These are phyloP conservation scores for Cathartes aura DNA, from an alignment of 2,113 vertebrate species.

Conservation along the genomic window DNA sequence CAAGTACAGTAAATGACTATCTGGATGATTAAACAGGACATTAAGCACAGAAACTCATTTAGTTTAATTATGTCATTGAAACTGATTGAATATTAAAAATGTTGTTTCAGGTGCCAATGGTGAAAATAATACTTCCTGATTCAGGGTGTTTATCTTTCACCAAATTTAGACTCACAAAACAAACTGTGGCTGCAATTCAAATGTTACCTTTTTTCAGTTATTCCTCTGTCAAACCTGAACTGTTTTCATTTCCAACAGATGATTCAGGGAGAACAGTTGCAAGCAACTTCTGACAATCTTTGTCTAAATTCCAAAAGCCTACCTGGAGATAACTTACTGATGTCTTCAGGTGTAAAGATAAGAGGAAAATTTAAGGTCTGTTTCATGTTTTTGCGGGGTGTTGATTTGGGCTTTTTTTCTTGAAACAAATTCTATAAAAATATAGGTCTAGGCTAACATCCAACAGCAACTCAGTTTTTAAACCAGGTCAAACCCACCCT, in stretches of 20 bases:
- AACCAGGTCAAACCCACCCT: not conserved
- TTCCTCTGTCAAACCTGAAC: not conserved
- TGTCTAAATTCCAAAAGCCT: not conserved
- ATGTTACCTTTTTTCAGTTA: not conserved
- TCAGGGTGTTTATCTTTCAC: not conserved
- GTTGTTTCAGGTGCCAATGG: not conserved
- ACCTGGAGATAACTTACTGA: not conserved
- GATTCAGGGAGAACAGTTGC: not conserved
- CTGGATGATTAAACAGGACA: not conserved
- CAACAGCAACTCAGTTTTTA: not conserved
- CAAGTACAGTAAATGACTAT: not conserved
- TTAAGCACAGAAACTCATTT: not conserved
- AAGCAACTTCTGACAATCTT: not conserved
- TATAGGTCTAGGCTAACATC: not conserved
- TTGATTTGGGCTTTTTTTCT: not conserved
- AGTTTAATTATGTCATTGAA: not conserved
- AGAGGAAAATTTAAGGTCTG: not conserved
- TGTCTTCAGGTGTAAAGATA: not conserved
- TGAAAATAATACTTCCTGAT: not conserved
- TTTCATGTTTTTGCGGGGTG: rapidly evolving
- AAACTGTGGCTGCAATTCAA: not conserved
- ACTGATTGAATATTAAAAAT: not conserved
- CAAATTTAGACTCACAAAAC: not conserved
- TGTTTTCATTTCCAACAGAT: not conserved
- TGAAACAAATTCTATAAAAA: not conserved